phyloP scores from a whole-genome alignment of 1,140 invertebrate species.

The Leptestheria dahalacensis region DNA sequence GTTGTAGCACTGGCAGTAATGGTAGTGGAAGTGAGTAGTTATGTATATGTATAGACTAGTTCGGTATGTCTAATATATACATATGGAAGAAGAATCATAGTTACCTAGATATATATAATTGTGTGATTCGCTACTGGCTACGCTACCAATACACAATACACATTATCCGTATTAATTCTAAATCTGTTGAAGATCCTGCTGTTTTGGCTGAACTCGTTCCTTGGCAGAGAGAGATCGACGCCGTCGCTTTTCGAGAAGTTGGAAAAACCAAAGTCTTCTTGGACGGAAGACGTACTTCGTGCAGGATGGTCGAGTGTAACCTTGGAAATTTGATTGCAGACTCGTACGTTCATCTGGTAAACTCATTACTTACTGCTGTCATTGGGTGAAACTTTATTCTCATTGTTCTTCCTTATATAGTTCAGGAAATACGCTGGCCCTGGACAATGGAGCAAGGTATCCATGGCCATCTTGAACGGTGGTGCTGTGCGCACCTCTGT shows the following conservation, averaged over 20 bases:
- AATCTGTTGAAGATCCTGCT: too few species aligned
- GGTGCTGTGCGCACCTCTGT: slow-evolving; percentile 54
- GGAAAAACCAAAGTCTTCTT: slow-evolving; percentile 49
- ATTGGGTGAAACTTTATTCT: background rate
- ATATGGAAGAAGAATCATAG: too few species aligned
- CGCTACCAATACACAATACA: too few species aligned
- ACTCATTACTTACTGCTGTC: background rate
- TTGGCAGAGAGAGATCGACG: slow-evolving; percentile 40
- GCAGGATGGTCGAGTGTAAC: slow-evolving; percentile 61
- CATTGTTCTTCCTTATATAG: background rate
- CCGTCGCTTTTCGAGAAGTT: slow-evolving; percentile 36
- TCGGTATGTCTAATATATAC: too few species aligned
- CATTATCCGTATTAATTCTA: too few species aligned
- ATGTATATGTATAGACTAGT: too few species aligned
- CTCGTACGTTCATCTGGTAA: slow-evolving; percentile 42
- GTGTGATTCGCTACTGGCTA: too few species aligned
- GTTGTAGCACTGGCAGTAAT: too few species aligned
- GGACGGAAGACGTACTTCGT: slow-evolving; percentile 35
- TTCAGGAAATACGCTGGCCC: slow-evolving; percentile 22
- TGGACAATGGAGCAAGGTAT: slow-evolving; percentile 50
- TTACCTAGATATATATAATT: too few species aligned
- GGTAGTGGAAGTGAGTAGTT: too few species aligned
- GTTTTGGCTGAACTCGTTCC: slow-evolving; percentile 41
- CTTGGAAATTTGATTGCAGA: slow-evolving; percentile 69
- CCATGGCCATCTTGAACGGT: slow-evolving; percentile 55